A percentile compares a stretch with the other conserved stretches of the same genome.
phyloP scores from a whole-genome alignment of 2,888 invertebrate genomes.

The Agonum fuliginosum region DNA sequence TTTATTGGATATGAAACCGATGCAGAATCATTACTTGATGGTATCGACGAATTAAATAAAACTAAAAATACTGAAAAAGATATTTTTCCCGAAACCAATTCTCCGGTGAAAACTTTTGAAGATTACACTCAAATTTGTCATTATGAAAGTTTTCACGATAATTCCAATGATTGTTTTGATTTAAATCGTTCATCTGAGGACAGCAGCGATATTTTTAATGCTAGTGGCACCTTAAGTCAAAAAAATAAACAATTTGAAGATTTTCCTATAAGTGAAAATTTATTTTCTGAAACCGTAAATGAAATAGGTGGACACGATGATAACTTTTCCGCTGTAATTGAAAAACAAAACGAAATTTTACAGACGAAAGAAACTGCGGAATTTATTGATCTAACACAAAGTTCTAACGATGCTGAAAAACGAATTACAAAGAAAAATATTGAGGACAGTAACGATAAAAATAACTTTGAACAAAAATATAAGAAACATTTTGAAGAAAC shows the following conservation, averaged over 20 bases:
- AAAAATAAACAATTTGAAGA: not conserved
- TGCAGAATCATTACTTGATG: slow-evolving; percentile 23
- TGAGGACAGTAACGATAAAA: not conserved
- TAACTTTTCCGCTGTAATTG: not conserved
- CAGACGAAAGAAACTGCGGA: slow-evolving; percentile 44
- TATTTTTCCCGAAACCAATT: not conserved
- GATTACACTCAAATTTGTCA: slow-evolving; percentile 64
- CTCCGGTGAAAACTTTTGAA: slow-evolving; percentile 27
- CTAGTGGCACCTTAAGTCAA: not conserved
- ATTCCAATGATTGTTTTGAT: slow-evolving; percentile 49
- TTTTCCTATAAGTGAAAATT: not conserved
- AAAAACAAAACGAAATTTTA: not conserved
- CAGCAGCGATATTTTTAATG: slow-evolving; percentile 15
- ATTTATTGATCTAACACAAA: slow-evolving; percentile 58
- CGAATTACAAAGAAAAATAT: not conserved
- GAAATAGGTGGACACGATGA: not conserved
- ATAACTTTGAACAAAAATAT: not conserved
- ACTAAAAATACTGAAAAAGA: not conserved
- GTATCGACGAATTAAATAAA: not conserved
- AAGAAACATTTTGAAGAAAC: not conserved
- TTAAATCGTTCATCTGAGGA: slow-evolving; percentile 44
- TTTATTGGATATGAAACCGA: not conserved
- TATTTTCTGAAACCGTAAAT: not conserved
- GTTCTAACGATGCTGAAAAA: slow-evolving; percentile 48
- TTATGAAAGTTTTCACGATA: slow-evolving; percentile 66